A percentile compares a stretch with the other conserved stretches of the same genome.
Evolutionary conservation across 2,888 invertebrate species (phyloP).

Genomic region (Hypena proboscidalis): DNA sequence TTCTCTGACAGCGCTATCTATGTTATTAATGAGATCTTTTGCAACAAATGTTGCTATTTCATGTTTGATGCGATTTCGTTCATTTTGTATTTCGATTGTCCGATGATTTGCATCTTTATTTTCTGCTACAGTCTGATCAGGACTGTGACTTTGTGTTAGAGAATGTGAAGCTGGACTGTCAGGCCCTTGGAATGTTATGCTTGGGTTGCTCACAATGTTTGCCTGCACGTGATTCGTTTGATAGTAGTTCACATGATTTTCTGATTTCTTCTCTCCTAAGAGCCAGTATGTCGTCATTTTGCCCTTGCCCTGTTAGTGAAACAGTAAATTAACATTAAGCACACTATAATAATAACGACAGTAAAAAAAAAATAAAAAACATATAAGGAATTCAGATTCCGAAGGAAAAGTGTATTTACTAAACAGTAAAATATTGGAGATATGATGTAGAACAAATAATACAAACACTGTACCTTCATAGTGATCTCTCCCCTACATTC

Average conservation of each 20-base stretch:
- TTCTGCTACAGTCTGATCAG: conserved; percentile 57
- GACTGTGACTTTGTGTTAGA: conserved; percentile 70
- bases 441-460: too few relatives aligned
- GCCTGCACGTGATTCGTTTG: conserved; percentile 50
- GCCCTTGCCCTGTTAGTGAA: conserved; percentile 90
- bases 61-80: conserved; percentile 76
- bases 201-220: conserved; percentile 64
- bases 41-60: conserved; percentile 80
- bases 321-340: background rate
- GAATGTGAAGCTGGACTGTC: conserved; percentile 79
- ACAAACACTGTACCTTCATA: conserved; percentile 98
- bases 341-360: too few relatives aligned
- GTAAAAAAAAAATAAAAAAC: too few relatives aligned
- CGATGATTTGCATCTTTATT: conserved; percentile 58
- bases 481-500: conserved; percentile 94
- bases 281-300: conserved; percentile 96
- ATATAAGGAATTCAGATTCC: too few relatives aligned
- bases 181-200: conserved; percentile 80
- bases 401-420: too few relatives aligned
- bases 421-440: too few relatives aligned
- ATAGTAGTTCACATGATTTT: conserved; percentile 45
- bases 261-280: conserved; percentile 87
- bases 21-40: conserved; percentile 77
- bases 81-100: conserved; percentile 64
- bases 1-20: conserved; percentile 73